These are phyloP conservation scores for Acanthosepion lycidas DNA, from an alignment of 2,888 invertebrate species.

Conservation along the genomic window DNA sequence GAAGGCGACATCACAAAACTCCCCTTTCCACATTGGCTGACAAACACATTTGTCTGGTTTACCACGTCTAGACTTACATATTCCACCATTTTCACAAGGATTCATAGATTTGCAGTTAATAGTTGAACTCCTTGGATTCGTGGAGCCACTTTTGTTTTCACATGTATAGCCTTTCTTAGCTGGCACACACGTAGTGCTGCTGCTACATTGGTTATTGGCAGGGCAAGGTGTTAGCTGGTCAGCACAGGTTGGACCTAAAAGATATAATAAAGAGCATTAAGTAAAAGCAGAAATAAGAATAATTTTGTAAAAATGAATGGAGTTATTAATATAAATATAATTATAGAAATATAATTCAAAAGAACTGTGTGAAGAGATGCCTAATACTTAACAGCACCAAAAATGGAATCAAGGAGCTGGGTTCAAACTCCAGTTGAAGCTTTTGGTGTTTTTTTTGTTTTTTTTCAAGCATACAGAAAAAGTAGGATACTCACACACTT, in stretches of 20 bases:
- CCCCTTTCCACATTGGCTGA: not conserved
- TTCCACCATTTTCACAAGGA: constrained; percentile 41
- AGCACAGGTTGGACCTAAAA: constrained; percentile 22
- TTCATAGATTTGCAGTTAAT: not conserved
- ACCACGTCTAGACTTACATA: not conserved
- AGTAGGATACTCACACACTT: too few species aligned
- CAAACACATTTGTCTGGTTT: constrained; percentile 15
- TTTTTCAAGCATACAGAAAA: too few species aligned
- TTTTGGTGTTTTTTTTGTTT: too few species aligned
- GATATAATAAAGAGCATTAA: not conserved
- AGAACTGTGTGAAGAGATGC: too few species aligned
- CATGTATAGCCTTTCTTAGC: not conserved
- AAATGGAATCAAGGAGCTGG: too few species aligned
- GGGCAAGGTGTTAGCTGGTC: not conserved
- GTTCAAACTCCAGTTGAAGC: too few species aligned
- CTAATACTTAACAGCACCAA: too few species aligned
- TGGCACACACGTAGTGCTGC: not conserved
- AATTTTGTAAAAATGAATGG: too few species aligned
- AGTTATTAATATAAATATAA: too few species aligned
- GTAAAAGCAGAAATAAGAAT: not conserved
- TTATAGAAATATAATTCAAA: too few species aligned
- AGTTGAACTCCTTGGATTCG: not conserved
- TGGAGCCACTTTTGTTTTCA: not conserved
- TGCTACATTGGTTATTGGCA: not conserved
- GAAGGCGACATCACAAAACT: not conserved